Conservation (phyloP, 1,140 invertebrate species). For the Eubasilissa regina region DNA sequence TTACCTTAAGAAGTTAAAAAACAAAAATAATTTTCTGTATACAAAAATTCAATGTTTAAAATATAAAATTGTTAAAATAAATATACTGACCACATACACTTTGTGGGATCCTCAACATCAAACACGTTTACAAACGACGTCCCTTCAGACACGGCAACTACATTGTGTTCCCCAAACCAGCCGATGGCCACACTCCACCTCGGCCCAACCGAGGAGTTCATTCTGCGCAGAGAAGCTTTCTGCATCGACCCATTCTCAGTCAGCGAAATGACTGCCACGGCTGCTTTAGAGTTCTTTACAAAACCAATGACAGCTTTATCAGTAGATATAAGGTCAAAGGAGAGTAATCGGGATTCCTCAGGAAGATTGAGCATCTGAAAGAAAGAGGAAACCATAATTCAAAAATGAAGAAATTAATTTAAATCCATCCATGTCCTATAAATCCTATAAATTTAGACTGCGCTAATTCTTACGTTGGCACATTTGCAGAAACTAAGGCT, state of each 20-base stretch:
- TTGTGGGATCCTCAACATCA: slow-evolving; percentile 36
- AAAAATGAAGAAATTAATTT: no score
- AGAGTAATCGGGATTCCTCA: slow-evolving; percentile 60
- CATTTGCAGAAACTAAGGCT: no score
- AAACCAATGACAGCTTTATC: slow-evolving; percentile 65
- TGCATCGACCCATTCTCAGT: slow-evolving; percentile 13
- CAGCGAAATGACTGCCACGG: slow-evolving; percentile 28
- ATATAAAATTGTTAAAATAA: neutral
- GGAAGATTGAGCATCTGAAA: slow-evolving; percentile 66
- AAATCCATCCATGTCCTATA: no score
- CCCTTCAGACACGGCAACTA: slow-evolving; percentile 67
- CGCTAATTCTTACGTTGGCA: no score
- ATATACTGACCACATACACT: slow-evolving; percentile 26
- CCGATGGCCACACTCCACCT: slow-evolving; percentile 63
- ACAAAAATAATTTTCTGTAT: neutral
- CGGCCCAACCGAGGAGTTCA: neutral
- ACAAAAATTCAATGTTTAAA: neutral
- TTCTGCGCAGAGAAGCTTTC: slow-evolving; percentile 1
- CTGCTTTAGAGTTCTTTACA: slow-evolving; percentile 2
- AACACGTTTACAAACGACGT: slow-evolving; percentile 58
- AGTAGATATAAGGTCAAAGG: slow-evolving; percentile 66
- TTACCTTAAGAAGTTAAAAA: neutral
- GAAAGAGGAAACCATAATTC: slow-evolving; percentile 13
- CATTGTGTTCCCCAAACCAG: slow-evolving; percentile 64
- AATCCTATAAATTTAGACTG: no score